Base-by-base conservation (phyloP, 2,888 invertebrate genomes). In the Diaperis boleti region DNA sequence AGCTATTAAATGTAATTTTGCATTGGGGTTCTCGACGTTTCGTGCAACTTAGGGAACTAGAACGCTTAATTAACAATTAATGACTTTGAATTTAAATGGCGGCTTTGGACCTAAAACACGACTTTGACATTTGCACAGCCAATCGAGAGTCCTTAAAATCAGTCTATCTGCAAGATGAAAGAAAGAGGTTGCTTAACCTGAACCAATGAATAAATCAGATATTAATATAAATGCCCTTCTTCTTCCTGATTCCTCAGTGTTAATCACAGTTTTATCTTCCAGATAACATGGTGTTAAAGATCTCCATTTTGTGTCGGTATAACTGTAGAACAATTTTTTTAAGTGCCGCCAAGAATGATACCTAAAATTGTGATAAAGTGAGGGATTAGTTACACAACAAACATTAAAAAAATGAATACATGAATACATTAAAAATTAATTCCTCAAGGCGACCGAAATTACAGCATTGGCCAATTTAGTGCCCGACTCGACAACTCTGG, bases 381-480 rank as follows among this genome's bases (percentile, higher is more conserved):
- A 17, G 37, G 47, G 49, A 59, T 59, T 59, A 52, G 33, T 49
- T 7, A 57, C 60, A 50, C 14, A 49, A 20, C 49, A 39, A 37
- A 52, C 37, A 52, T 26, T 50, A n/a, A n/a, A n/a, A n/a, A n/a
- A n/a, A n/a, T n/a, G n/a, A n/a, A n/a, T n/a, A n/a, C n/a, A n/a
- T n/a, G n/a, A n/a, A n/a, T 39, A 39, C 14, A 39, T n/a, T 26
- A 45, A 47, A 49, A 33, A 49, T 39, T 57, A 54, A 20, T 29
- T 55, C 13, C 62, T 44, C 1, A 62, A 20, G 26, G 71, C 70
- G 13, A 68, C 66, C 13, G 64, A 64, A 4, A 66, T 67, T 11
- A 82, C 76, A 67, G 75, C 77, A 47, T 76, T 77, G 17, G 81
- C 81, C 50, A 81, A 72, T 68, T 76, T 74, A 26, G 77, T 76